Conservation (phyloP, 1,140 invertebrate genomes). For the Bombus impatiens region DNA sequence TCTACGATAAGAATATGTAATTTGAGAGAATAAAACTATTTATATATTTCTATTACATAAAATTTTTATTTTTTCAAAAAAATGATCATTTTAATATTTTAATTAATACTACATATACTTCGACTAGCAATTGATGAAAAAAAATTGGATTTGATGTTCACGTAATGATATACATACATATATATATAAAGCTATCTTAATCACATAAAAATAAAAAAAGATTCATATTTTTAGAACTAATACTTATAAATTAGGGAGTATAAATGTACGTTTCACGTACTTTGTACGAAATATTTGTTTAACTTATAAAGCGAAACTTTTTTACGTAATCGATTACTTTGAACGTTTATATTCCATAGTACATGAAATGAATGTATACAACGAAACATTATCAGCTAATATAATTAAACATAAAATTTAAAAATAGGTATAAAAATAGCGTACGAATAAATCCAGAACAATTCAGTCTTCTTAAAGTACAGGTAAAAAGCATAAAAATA, state of each 20-base stretch:
- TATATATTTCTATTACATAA: slow-evolving; percentile 49
- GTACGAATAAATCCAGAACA: slow-evolving; percentile 14
- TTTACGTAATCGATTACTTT: not conserved
- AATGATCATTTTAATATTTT: not conserved
- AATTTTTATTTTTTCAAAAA: slow-evolving; percentile 4
- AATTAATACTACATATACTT: not conserved
- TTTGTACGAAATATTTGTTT: slow-evolving; percentile 33
- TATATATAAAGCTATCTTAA: not conserved
- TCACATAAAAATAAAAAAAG: slow-evolving; percentile 26
- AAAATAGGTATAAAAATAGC: not conserved
- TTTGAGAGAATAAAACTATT: slow-evolving; percentile 42
- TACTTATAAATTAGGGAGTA: slow-evolving; percentile 20
- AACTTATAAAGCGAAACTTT: not conserved
- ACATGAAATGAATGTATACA: not conserved
- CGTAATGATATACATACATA: not conserved
- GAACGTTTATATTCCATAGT: not conserved
- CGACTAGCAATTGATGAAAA: slow-evolving; percentile 23
- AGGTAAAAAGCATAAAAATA: slow-evolving; percentile 3
- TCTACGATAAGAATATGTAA: not conserved
- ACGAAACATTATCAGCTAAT: not conserved
- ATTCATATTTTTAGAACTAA: not conserved
- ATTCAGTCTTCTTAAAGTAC: slow-evolving; percentile 33
- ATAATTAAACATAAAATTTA: not conserved
- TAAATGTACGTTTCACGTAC: slow-evolving; percentile 16
- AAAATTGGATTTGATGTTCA: not conserved